Evolutionary conservation across 2,797 vertebrate species (phyloP).

Genomic region (Apogon hyalosoma): DNA sequence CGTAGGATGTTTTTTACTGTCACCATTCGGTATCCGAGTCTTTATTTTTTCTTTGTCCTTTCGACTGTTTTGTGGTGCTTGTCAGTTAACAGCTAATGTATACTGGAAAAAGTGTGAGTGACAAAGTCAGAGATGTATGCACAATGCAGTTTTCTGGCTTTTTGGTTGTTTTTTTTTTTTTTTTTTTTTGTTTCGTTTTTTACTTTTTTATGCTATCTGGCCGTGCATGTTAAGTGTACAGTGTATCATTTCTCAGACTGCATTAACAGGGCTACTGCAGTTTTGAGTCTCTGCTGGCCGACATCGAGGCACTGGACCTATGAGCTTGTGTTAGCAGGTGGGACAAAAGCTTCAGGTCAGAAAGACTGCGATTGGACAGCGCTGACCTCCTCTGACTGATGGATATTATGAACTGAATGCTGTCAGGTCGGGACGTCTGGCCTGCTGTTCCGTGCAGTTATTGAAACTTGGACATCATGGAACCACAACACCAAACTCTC

Average conservation of each 20-base stretch:
- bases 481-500: conserved; percentile 56
- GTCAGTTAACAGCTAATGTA: conserved; percentile 65
- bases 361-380: conserved; percentile 55
- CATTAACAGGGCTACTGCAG: conserved; percentile 64
- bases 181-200: conserved; percentile 42
- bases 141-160: conserved; percentile 60
- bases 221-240: conserved; percentile 84
- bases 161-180: conserved; percentile 20
- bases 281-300: conserved; percentile 60
- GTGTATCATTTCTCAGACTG: conserved; percentile 79
- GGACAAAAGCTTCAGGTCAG: conserved; percentile 54
- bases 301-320: conserved; percentile 62
- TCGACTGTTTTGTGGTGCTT: conserved; percentile 70
- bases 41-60: conserved; percentile 38
- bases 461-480: conserved; percentile 49
- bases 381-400: conserved; percentile 45
- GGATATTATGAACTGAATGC: conserved; percentile 50
- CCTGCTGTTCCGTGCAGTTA: conserved; percentile 40
- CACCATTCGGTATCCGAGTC: conserved; percentile 34
- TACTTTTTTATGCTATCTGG: conserved; percentile 70
- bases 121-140: conserved; percentile 27
- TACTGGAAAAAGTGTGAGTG: conserved; percentile 53
- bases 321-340: conserved; percentile 43
- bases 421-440: conserved; percentile 40
- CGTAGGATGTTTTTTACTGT: conserved; percentile 53